phyloP scores from a whole-genome alignment of 2,797 vertebrate genomes.

The Pseudopleuronectes americanus region DNA sequence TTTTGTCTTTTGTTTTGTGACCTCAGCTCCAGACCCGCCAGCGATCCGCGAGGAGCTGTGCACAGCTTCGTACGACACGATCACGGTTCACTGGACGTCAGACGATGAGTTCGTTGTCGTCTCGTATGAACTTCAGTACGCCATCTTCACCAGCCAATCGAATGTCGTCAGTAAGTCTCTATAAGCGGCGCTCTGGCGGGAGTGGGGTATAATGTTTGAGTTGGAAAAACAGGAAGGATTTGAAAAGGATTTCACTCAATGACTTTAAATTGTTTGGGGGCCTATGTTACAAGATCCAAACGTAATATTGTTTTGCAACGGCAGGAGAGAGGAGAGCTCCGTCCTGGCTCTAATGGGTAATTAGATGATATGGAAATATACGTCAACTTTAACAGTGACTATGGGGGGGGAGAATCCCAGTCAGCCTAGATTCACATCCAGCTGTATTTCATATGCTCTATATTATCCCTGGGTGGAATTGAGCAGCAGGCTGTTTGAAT shows the following conservation, averaged over 20 bases:
- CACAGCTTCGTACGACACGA: slow-evolving; percentile 97
- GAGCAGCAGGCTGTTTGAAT: slow-evolving; percentile 55
- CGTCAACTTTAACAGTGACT: slow-evolving; percentile 24
- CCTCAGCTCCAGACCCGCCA: slow-evolving; percentile 93
- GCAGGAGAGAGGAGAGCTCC: slow-evolving; percentile 26
- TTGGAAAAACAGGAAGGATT: slow-evolving; percentile 41
- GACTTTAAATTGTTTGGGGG: slow-evolving; percentile 34
- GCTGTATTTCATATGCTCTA: slow-evolving; percentile 33
- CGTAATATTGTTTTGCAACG: slow-evolving; percentile 31
- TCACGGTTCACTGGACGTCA: slow-evolving; percentile 97
- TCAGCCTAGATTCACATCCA: slow-evolving; percentile 51
- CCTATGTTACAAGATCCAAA: slow-evolving; percentile 46
- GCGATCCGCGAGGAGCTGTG: slow-evolving; percentile 97
- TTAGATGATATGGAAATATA: slow-evolving; percentile 55
- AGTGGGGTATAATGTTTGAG: slow-evolving; percentile 14
- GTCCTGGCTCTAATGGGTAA: slow-evolving; percentile 34
- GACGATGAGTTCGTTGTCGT: slow-evolving; percentile 98
- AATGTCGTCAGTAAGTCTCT: slow-evolving; percentile 97
- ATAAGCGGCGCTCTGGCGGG: slow-evolving; percentile 14
- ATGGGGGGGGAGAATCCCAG: slow-evolving; percentile 21
- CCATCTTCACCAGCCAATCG: slow-evolving; percentile 96
- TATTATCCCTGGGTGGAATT: slow-evolving; percentile 44
- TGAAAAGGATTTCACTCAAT: slow-evolving; percentile 39
- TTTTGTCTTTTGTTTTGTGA: slow-evolving; percentile 44
- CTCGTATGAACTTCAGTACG: slow-evolving; percentile 97